Conservation (phyloP, 2,797 vertebrate species). For the Avahi laniger region DNA sequence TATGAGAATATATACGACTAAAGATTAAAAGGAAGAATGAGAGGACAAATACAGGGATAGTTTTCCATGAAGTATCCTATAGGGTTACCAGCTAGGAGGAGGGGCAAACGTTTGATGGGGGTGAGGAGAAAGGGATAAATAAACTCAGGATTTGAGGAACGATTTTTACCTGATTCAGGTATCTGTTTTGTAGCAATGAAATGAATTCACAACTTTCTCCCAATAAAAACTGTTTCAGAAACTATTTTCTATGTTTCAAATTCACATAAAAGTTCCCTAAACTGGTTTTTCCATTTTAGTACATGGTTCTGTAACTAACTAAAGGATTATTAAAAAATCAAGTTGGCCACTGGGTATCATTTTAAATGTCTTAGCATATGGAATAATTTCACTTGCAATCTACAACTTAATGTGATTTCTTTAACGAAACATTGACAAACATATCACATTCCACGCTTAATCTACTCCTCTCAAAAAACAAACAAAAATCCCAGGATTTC, state of each 20-base stretch:
- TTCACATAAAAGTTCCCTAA: background rate
- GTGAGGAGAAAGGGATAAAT: background rate
- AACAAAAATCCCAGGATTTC: background rate
- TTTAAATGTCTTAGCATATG: background rate
- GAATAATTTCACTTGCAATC: background rate
- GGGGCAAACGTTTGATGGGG: background rate
- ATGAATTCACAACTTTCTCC: background rate
- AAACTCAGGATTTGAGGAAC: background rate
- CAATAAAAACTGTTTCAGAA: background rate
- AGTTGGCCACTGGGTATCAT: background rate
- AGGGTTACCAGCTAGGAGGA: background rate
- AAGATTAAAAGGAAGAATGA: background rate
- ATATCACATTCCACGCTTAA: background rate
- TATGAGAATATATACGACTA: background rate
- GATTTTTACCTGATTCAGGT: background rate
- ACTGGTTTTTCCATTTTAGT: background rate
- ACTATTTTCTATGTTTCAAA: background rate
- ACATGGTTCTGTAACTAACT: background rate
- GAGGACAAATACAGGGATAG: background rate
- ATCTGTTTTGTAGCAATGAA: background rate
- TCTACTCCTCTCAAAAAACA: background rate
- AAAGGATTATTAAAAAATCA: background rate
- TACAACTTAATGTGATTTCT: background rate
- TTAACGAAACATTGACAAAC: background rate
- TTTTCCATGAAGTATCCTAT: background rate